Evolutionary conservation across 2,888 invertebrate species (phyloP).

Genomic region (Luffia ferchaultella): DNA sequence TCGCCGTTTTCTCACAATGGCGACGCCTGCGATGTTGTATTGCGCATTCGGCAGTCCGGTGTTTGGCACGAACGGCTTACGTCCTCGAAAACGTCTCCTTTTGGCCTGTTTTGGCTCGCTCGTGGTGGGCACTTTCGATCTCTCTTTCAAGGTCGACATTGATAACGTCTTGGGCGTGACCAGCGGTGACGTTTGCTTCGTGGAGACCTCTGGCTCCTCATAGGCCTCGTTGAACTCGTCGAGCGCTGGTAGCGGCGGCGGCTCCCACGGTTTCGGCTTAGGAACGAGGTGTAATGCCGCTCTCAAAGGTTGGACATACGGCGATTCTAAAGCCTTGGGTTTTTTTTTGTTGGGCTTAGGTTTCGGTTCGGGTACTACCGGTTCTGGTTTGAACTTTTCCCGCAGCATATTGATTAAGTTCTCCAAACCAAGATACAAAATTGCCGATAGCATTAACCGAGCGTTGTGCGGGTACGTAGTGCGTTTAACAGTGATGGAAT

Average conservation of each 20-base stretch:
- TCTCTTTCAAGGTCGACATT: neutral
- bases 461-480: constrained; percentile 35
- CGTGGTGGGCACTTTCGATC: neutral
- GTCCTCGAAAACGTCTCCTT: constrained; percentile 19
- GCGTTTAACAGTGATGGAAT: constrained; percentile 34
- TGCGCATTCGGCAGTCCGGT: constrained; percentile 36
- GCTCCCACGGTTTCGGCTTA: constrained; percentile 21
- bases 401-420: constrained; percentile 30
- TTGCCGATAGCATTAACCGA: constrained; percentile 38
- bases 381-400: constrained; percentile 33
- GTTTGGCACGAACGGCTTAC: constrained; percentile 29
- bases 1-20: constrained; percentile 27
- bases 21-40: constrained; percentile 40
- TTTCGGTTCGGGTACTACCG: constrained; percentile 12
- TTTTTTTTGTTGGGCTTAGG: constrained; percentile 23
- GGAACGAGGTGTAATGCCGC: constrained; percentile 28
- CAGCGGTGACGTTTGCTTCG: constrained; percentile 34
- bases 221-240: constrained; percentile 39
- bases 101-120: too few relatives aligned
- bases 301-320: constrained; percentile 39
- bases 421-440: constrained; percentile 41
- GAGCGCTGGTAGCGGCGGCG: constrained; percentile 39
- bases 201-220: constrained; percentile 30
- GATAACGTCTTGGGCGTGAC: constrained; percentile 20
- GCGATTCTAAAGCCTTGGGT: constrained; percentile 26